Evolutionary conservation across 64 coral and sea anemone species (phyloP), one percentile per base, ranked within the genome.

Genomic region (Pachyseris speciosa): DNA sequence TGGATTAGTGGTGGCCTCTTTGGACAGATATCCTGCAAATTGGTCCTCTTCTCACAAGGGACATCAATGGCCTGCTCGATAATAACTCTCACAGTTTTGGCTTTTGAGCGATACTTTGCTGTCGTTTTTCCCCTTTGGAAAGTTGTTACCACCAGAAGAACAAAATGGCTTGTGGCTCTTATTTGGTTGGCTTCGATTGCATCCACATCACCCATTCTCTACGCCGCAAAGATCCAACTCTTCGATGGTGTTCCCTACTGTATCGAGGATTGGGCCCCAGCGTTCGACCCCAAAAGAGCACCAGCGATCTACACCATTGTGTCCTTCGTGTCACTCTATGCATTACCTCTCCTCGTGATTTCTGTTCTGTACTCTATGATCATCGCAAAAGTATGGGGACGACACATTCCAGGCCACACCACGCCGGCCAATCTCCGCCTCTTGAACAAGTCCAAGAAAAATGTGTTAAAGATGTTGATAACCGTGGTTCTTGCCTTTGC

Each of bases 391-490:
- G 80, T 92, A 1, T 92, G 89, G 89, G 80, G 37, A 16, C 63
- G 89, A 26, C 26, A 84, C 37, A 92, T 92, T 43, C 89, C 89
- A 10, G 89, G 89, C 0, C 84, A 92, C 40, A 40, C 51, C 3
- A 83, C 80, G 26, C 67, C 40, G 37, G 80, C 79, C 3, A 92
- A 84, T 5, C 40, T 48, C 6, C 57, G 70, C 7, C 47, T 92
- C 0, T 36, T 61, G 8, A 51, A 72, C 26, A 83, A 64, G 70
- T 68, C 83, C 1, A 67, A 77, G 48, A 92, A 75, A 70, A 92
- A 92, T 41, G 89, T 92, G 16, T 36, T 92, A 0, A 92, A 85
- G 32, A 85, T 92, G 89, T 75, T 92, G 69, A 74, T 92, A 2
- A 66, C 89, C 9, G 89, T 92, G 6, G 79, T 92, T 17, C 22